These are phyloP conservation scores for Siniperca obscura DNA, from an alignment of 2,797 vertebrate species.

Conservation along the genomic window DNA sequence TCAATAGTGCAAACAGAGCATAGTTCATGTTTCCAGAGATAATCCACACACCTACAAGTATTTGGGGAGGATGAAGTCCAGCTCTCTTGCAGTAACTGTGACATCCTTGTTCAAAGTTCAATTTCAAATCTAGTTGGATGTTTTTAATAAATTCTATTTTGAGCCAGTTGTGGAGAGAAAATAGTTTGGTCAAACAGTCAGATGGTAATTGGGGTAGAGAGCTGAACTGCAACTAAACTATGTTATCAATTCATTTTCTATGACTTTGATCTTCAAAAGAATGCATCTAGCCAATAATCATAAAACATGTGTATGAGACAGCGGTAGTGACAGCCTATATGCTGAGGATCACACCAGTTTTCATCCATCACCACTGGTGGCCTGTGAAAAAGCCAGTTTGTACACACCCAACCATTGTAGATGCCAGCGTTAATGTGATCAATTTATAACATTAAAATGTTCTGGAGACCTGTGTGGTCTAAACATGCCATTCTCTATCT, in stretches of 20 bases:
- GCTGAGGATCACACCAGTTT: not conserved
- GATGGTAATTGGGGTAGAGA: not conserved
- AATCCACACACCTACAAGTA: not conserved
- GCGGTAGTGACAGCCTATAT: not conserved
- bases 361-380: not conserved
- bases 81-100: not conserved
- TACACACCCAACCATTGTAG: not conserved
- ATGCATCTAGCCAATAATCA: not conserved
- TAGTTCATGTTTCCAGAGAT: conserved; percentile 38
- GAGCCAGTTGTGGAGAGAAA: not conserved
- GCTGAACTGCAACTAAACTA: not conserved
- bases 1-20: conserved; percentile 35
- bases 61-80: conserved; percentile 17
- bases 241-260: not conserved
- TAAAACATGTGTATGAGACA: not conserved
- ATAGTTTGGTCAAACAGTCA: not conserved
- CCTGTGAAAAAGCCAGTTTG: not conserved
- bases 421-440: not conserved
- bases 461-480: too few species aligned
- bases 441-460: not conserved
- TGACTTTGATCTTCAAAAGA: not conserved
- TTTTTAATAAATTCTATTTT: not conserved
- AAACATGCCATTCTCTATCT: too few species aligned
- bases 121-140: not conserved
- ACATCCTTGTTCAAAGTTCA: not conserved